Evolutionary conservation across 2,888 invertebrate genomes (phyloP), one percentile per base, ranked within the genome.

Genomic region (Anoplius nigerrimus): DNA sequence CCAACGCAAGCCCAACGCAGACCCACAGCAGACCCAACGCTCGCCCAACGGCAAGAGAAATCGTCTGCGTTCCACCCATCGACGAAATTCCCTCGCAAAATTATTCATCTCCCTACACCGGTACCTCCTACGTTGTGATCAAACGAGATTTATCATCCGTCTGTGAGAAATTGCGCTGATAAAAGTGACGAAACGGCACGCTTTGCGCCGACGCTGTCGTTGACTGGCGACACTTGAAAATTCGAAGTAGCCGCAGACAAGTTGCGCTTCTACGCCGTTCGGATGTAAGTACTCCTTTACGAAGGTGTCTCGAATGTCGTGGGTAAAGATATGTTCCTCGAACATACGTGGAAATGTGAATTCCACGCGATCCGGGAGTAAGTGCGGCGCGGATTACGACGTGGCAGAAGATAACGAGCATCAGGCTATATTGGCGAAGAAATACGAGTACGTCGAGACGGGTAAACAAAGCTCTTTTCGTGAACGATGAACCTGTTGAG

Each of bases 41-140:
- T 71, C 66, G 52, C 22, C 52, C 11, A 45, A 34, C 53, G 51
- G 42, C 58, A 11, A 68, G 74, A 75, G 76, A 76, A 78, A 78
- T 78, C 76, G 74, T 69, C 69, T 78, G 66, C 63, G 68, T 70
- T 70, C 76, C 76, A 65, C 68, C 74, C 74, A 78, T 78, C 78
- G 62, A 46, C 51, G 58, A 60, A 68, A 77, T 73, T 73, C 71
- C 55, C 58, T 34, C 45, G 56, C 59, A 45, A 60, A 75, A 75
- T 74, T 72, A 75, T 67, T 75, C 72, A 75, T 75, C 63, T 67
- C 67, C 53, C 62, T 21, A 58, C 43, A 48, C 42, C 52, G 57
- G 52, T 34, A 18, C 52, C 63, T 68, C 57, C 60, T 24, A 16
- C 48, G 53, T 56, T 60, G 60, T 46, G 34, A 45, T 22, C 54